Evolutionary conservation across 64 coral and sea anemone genomes (phyloP), one percentile per base, ranked within the genome.

Genomic region (Porites australiensis): DNA sequence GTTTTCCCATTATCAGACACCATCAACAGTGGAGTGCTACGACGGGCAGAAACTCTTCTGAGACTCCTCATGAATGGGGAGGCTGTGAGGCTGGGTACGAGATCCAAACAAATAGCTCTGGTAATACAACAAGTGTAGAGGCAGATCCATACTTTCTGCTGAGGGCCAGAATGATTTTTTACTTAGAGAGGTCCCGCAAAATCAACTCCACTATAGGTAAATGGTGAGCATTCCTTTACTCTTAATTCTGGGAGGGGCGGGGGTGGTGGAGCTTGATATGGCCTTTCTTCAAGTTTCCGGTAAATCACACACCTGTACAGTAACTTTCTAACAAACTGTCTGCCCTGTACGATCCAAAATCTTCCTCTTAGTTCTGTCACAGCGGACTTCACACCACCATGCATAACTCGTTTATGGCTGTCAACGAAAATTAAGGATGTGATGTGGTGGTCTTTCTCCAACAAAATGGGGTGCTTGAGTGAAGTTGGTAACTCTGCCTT

Each of bases 111-210:
- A 59, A 82, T 21, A 20, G 79, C 79, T 82, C 46, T 55, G 11
- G 81, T 50, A 18, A 84, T 2, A 45, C 3, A 15, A 84, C 58
- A 84, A 21, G 58, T 61, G 43, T 64, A 84, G 44, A 84, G 16
- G 11, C 19, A 8, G 14, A 84, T 84, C 6, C 15, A 72, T 15
- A 72, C 44, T 15, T 72, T 72, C 70, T 9, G 6, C 7, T 45
- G n/a, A 7, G n/a, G 6, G 5, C 44, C n/a, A 45, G 27, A 37
- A 37, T 15, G 6, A 7, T 7, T 72, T 72, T 78, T 74, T 2
- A 87, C 91, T 16, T 75, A 78, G 13, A 93, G 69, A 21, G 82
- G 91, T 20, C 91, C 72, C 4, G 82, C 72, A 79, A 93, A 93
- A 65, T 93, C 91, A 20, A 78, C 37, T 43, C 69, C 83, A 62